Evolutionary conservation across 2,797 vertebrate species (phyloP).

Genomic region (Poecile montanus): DNA sequence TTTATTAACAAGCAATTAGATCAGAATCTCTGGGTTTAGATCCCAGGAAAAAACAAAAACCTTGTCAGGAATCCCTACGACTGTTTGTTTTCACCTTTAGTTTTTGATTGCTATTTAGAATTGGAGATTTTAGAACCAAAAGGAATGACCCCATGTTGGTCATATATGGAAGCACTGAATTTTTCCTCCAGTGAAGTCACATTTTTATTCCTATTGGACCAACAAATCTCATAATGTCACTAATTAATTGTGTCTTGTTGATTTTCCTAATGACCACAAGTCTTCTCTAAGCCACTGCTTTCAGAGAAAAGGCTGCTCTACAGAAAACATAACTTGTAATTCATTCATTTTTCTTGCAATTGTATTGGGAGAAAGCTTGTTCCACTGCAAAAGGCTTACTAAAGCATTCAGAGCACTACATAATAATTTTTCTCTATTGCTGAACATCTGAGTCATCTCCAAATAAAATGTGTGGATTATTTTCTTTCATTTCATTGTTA

Average conservation of each 20-base stretch:
- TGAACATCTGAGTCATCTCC: background rate
- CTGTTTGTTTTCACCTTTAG: background rate
- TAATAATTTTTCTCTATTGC: background rate
- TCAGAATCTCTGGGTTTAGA: background rate
- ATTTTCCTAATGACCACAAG: background rate
- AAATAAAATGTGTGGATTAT: background rate
- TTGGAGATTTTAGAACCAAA: background rate
- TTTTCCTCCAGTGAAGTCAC: background rate
- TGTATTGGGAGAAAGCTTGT: background rate
- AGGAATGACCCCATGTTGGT: background rate
- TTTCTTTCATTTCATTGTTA: background rate
- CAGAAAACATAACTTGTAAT: background rate
- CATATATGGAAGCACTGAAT: background rate
- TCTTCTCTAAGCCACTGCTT: background rate
- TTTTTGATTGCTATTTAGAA: background rate
- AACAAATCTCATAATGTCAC: background rate
- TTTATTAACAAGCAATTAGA: background rate
- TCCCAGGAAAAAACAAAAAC: fast-evolving
- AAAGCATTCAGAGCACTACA: background rate
- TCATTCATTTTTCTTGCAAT: background rate
- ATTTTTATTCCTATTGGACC: background rate
- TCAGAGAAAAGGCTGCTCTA: background rate
- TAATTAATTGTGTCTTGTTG: background rate
- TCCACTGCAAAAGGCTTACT: background rate
- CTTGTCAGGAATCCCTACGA: background rate